Evolutionary conservation across 2,797 vertebrate genomes (phyloP).

Genomic region (Catostomus latipinnis): DNA sequence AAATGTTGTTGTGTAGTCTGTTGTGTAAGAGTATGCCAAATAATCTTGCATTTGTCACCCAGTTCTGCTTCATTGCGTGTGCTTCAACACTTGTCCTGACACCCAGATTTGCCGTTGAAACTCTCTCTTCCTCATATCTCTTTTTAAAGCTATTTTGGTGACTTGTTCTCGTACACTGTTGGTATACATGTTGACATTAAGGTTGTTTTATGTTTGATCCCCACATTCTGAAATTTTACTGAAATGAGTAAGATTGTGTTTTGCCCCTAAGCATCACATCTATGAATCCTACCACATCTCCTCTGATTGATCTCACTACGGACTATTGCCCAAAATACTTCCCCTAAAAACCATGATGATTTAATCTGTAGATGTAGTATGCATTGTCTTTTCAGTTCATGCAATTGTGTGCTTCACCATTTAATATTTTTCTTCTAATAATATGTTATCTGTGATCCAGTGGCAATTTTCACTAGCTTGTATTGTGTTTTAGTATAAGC

Average conservation of each 20-base stretch:
- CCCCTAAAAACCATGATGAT: background rate
- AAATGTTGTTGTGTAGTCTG: background rate
- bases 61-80: conserved; percentile 20
- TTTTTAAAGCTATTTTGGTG: background rate
- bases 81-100: conserved; percentile 28
- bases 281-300: conserved; percentile 11
- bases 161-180: background rate
- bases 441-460: too few relatives aligned
- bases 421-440: background rate
- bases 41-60: conserved; percentile 31
- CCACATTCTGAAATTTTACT: conserved; percentile 31
- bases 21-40: conserved; percentile 18
- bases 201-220: conserved; percentile 9
- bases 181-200: conserved; percentile 21
- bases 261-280: conserved; percentile 35
- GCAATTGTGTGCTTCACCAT: background rate
- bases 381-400: conserved; percentile 12
- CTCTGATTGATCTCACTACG: conserved; percentile 7
- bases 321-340: background rate
- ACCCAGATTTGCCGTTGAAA: conserved; percentile 18
- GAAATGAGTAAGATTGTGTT: conserved; percentile 38
- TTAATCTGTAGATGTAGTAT: conserved; percentile 2
- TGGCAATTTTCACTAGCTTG: background rate
- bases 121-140: conserved; percentile 5
- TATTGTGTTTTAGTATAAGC: background rate